phyloP scores from a whole-genome alignment of 2,888 invertebrate species.

The Leptopilina myrica region DNA sequence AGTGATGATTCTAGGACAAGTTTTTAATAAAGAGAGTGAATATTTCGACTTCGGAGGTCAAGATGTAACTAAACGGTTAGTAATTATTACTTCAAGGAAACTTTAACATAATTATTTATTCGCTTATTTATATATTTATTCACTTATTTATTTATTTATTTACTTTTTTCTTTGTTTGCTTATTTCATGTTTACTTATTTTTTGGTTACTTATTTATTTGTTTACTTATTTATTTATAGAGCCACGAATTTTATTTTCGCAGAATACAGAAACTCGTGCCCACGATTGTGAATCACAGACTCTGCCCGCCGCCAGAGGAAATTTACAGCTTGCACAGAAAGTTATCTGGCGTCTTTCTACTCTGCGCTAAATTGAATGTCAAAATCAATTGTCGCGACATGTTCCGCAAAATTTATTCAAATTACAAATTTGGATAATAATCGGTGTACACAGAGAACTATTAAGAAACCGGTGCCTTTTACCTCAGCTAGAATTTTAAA shows the following conservation, averaged over 20 bases:
- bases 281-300: slow-evolving; percentile 93
- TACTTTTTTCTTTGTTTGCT: too few species aligned
- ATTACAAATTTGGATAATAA: slow-evolving; percentile 79
- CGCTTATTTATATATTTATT: too few species aligned
- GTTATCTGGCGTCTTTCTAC: slow-evolving; percentile 94
- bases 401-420: slow-evolving; percentile 87
- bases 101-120: too few species aligned
- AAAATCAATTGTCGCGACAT: slow-evolving; percentile 89
- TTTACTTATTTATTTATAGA: not conserved
- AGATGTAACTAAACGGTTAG: slow-evolving; percentile 76
- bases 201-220: too few species aligned
- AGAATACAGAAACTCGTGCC: slow-evolving; percentile 91
- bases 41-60: slow-evolving; percentile 95
- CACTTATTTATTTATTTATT: too few species aligned
- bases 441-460: not conserved
- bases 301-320: slow-evolving; percentile 98
- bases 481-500: slow-evolving; percentile 2
- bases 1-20: slow-evolving; percentile 97
- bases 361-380: slow-evolving; percentile 92
- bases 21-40: slow-evolving; percentile 85
- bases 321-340: slow-evolving; percentile 98
- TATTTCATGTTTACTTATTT: too few species aligned
- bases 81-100: too few species aligned
- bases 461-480: not conserved
- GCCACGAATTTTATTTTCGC: slow-evolving; percentile 14